phyloP scores from a whole-genome alignment of 2,888 invertebrate genomes.

The Drosophila formosana region DNA sequence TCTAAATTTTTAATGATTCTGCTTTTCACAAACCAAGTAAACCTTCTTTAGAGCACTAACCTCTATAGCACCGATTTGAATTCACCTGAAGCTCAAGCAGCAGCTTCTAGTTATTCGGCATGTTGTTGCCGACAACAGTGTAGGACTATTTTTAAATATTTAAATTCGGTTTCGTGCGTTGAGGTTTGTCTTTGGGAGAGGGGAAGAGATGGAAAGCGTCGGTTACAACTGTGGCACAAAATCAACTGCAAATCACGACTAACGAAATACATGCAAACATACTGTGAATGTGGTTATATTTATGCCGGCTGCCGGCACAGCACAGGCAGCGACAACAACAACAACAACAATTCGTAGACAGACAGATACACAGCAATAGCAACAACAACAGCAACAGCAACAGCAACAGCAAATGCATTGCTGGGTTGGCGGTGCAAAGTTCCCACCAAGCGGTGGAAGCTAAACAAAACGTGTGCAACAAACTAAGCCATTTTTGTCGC shows the following conservation, averaged over 20 bases:
- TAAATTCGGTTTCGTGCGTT: slow-evolving; percentile 61
- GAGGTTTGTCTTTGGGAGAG: slow-evolving; percentile 20
- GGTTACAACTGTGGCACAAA: slow-evolving; percentile 58
- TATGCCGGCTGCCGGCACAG: slow-evolving; percentile 66
- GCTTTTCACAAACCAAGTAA: too few species aligned
- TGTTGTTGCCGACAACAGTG: slow-evolving; percentile 23
- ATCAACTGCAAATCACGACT: slow-evolving; percentile 78
- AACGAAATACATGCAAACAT: slow-evolving; percentile 67
- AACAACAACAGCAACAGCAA: slow-evolving; percentile 30
- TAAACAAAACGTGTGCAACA: slow-evolving; percentile 75
- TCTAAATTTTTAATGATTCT: too few species aligned
- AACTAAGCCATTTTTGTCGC: slow-evolving; percentile 80
- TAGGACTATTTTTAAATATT: slow-evolving; percentile 53
- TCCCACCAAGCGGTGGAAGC: slow-evolving; percentile 60
- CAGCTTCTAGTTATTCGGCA: slow-evolving; percentile 10
- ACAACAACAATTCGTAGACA: slow-evolving; percentile 19
- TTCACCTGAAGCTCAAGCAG: slow-evolving; percentile 41
- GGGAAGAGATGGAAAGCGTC: slow-evolving; percentile 4
- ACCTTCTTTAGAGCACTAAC: background rate
- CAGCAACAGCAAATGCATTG: slow-evolving; percentile 38
- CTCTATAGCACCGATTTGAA: slow-evolving; percentile 2
- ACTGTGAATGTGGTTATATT: slow-evolving; percentile 71
- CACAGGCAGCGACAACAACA: slow-evolving; percentile 29
- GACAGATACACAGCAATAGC: slow-evolving; percentile 14
- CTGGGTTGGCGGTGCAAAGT: slow-evolving; percentile 40